Evolutionary conservation across 1,140 invertebrate species (phyloP), one percentile per base, ranked within the genome.

Genomic region (Sarcophaga bullata): DNA sequence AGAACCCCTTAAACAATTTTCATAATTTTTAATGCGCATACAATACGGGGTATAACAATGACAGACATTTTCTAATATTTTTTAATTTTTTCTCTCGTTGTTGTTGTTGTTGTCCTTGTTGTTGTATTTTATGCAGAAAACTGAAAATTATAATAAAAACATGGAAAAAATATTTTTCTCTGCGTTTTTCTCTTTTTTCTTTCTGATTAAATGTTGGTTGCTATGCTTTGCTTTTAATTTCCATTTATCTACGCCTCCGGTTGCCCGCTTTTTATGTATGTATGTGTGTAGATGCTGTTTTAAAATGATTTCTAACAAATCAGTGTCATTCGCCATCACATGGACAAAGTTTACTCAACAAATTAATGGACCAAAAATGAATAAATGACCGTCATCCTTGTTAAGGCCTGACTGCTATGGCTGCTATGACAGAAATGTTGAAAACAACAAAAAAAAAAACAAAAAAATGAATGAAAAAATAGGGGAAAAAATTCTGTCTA

Each of bases 311-410:
- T 78, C 75, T 78, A 78, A 52, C 75, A 52, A 78, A 78, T 78
- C 75, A 78, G 75, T 78, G 75, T 78, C 75, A 78, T 52, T 50
- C 75, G 75, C 75, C 75, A 78, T 78, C 48, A 72, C 17, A 50
- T 52, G 75, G n/a, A 78, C 48, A 78, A 78, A 78, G n/a, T 78
- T 78, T 78, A 52, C 37, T 78, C 49, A 78, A 78, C 75, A 50
- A 78, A 78, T 78, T 78, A 78, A 78, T 78, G 75, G 75, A 78
- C 8, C 75, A 78, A 78, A 78, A 78, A 49, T 78, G 75, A 78
- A 78, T 78, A 50, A 50, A 78, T 78, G 75, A 50, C 75, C 75
- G 49, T 78, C 75, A 78, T 78, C 52, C 19, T 78, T 68, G 62
- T 68, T 68, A 68, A 68, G 73, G 47, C 47, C 58, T 15, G 10